Evolutionary conservation across 2,113 vertebrate species (phyloP).

Genomic region (Thunnus thynnus): DNA sequence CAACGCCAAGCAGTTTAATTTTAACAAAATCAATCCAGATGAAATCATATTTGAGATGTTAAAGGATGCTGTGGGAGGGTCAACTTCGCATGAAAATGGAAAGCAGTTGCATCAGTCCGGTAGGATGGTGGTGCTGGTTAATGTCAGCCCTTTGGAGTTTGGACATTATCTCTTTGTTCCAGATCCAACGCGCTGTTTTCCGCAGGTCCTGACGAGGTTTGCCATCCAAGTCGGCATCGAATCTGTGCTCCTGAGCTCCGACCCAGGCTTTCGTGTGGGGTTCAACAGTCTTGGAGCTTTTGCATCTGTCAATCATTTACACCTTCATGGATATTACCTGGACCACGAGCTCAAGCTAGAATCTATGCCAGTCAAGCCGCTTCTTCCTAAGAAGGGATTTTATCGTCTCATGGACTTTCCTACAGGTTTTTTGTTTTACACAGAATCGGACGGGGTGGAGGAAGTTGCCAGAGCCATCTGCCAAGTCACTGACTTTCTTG

Average conservation of each 20-base stretch:
- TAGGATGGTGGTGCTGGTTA: conserved; percentile 85
- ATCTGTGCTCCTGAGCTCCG: conserved; percentile 87
- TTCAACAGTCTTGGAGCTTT: conserved; percentile 95
- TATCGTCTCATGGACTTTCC: conserved; percentile 82
- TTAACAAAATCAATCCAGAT: conserved; percentile 85
- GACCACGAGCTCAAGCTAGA: conserved; percentile 86
- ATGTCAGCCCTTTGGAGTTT: conserved; percentile 91
- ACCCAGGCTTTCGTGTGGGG: conserved; percentile 90
- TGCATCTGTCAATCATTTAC: conserved; percentile 95
- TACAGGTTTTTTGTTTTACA: conserved; percentile 89
- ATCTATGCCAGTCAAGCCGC: conserved; percentile 69
- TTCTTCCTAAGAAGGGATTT: conserved; percentile 79
- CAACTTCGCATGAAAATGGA: neutral
- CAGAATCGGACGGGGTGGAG: conserved; percentile 63
- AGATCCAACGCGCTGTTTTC: conserved; percentile 80
- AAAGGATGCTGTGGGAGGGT: neutral
- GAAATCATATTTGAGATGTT: conserved; percentile 89
- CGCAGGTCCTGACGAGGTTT: conserved; percentile 86
- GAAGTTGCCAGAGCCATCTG: conserved; percentile 76
- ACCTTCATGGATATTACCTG: conserved; percentile 93
- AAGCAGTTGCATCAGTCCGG: neutral
- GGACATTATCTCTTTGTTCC: conserved; percentile 93
- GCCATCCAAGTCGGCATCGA: conserved; percentile 84
- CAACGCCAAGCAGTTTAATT: conserved; percentile 88
- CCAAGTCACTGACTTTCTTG: conserved; percentile 85